These are phyloP conservation scores for Gavia stellata DNA, from an alignment of 2,113 vertebrate genomes.

Conservation along the genomic window DNA sequence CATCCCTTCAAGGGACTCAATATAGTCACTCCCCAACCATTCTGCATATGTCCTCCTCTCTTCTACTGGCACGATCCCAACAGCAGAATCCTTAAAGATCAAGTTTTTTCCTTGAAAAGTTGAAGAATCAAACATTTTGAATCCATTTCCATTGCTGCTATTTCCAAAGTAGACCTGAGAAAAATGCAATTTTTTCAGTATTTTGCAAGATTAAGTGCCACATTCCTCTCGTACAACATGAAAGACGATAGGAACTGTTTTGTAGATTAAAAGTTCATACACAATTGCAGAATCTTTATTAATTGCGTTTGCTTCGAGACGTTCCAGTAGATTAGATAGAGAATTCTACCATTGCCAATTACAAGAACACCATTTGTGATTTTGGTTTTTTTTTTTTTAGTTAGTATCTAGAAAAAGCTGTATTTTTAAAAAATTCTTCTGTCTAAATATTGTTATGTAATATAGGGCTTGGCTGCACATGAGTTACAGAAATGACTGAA, in stretches of 20 bases:
- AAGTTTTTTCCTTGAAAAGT: conserved; percentile 80
- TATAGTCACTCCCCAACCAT: conserved; percentile 87
- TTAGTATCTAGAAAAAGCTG: neutral
- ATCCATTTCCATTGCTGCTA: conserved; percentile 65
- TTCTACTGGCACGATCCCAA: conserved; percentile 72
- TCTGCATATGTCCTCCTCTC: conserved; percentile 80
- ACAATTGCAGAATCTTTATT: neutral
- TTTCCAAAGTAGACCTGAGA: conserved; percentile 81
- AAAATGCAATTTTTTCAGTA: neutral
- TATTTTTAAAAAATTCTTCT: neutral
- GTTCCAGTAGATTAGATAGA: neutral
- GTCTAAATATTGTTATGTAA: neutral
- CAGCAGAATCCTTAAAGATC: conserved; percentile 90
- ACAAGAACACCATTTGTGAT: neutral
- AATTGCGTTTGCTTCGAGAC: neutral
- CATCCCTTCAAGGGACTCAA: conserved; percentile 79
- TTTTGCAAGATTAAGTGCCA: neutral
- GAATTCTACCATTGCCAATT: neutral
- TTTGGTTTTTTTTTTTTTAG: neutral
- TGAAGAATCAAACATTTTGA: conserved; percentile 91
- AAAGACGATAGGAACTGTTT: neutral
- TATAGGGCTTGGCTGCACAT: neutral
- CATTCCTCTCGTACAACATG: neutral
- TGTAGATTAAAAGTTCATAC: neutral
- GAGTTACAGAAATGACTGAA: neutral